Conservation (phyloP, 2,797 vertebrate genomes). For the Coregonus suidteri region DNA sequence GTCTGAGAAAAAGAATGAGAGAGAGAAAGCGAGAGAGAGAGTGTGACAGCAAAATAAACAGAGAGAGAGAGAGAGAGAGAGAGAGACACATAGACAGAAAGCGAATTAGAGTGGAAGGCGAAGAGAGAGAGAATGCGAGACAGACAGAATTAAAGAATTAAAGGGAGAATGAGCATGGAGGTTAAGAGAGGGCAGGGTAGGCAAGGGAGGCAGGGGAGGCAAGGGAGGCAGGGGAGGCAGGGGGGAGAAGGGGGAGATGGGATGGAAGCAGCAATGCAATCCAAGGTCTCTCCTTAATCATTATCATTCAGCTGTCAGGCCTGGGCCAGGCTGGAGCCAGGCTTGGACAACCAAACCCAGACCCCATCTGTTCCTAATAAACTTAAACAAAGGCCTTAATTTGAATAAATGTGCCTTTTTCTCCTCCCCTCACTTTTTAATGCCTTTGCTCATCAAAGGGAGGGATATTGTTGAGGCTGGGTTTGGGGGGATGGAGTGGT, state of each 20-base stretch:
- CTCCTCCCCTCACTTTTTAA: slow-evolving; percentile 46
- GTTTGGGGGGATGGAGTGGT: background rate
- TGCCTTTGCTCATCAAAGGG: slow-evolving; percentile 51
- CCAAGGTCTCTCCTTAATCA: slow-evolving; percentile 71
- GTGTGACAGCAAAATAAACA: background rate
- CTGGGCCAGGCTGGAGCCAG: slow-evolving; percentile 37
- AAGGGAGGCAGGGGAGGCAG: background rate
- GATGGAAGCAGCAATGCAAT: slow-evolving; percentile 35
- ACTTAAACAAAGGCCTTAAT: slow-evolving; percentile 70
- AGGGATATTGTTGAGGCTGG: slow-evolving; percentile 14
- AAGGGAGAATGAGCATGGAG: background rate
- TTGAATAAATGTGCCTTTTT: slow-evolving; percentile 73
- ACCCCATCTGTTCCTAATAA: slow-evolving; percentile 73
- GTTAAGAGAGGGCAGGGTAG: slow-evolving; percentile 4
- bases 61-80: background rate
- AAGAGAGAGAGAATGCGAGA: background rate
- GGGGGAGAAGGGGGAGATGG: slow-evolving; percentile 24
- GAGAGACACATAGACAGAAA: background rate
- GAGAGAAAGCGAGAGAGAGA: background rate
- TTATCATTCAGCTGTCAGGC: slow-evolving; percentile 71
- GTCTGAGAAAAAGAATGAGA: background rate
- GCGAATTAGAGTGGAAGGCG: background rate
- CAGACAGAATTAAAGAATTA: background rate
- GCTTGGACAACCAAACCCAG: slow-evolving; percentile 37
- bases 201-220: no score